Base-by-base conservation (phyloP, 53 echinoderm and acorn worm genomes). In the Holothuria leucospilota region DNA sequence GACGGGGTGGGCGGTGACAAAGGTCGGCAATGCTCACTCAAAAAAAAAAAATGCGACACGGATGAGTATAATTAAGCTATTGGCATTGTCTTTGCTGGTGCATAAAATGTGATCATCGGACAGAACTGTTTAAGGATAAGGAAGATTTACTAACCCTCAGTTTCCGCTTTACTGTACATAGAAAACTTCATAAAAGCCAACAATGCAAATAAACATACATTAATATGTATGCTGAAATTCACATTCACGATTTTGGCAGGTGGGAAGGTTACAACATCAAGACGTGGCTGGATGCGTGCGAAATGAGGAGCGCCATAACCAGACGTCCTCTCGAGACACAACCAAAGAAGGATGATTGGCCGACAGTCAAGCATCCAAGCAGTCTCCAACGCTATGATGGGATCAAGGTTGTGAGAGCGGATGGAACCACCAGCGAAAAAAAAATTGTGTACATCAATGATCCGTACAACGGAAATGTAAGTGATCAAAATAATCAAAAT, bases 401-500 rank as follows among this genome's bases (percentile, higher is more conserved):
- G 68, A 26, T 68, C 68, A 68, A 68, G 28, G 68, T 68, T 68
- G 68, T 68, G 68, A 68, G n/a, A 25, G n/a, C 21, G 23, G 68
- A 68, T 34, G 68, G 68, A 27, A 68, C 68, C 21, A 68, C 68
- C 6, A 68, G 68, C 68, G 26, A 68, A 68, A 20, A 1, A 24
- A 68, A 68, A 68, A 24, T 68, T 68, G 68, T 68, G 28, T 68
- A 68, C 68, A 68, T 68, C 26, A 68, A 68, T 25, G 68, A 68
- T 68, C 68, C 68, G 11, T 68, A 68, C 11, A 68, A 68, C 15
- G 68, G 68, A 26, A 20, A 68, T 25, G 68, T 68, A 68, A 68
- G 68, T 68, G 68, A 23, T 68, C 0, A 21, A 68, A 68, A 20
- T 20, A 61, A 61, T 16, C 21, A n/a, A 62, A 62, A 6, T 11